Evolutionary conservation across 2,888 invertebrate species (phyloP), one percentile per base, ranked within the genome.

Genomic region (Colostygia pectinataria): DNA sequence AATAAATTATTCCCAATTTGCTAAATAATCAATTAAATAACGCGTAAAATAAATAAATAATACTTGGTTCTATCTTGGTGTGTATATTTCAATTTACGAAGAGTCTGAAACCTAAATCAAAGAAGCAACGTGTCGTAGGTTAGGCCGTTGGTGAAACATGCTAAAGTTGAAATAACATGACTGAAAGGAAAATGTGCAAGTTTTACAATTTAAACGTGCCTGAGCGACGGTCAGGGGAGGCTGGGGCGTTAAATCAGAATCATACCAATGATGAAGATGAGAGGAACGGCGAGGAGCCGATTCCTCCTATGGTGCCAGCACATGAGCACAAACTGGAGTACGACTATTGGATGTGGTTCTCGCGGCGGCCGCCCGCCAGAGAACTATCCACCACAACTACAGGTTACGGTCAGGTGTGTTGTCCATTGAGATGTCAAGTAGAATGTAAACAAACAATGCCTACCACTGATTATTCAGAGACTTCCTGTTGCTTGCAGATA

Each of bases 291-390:
- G 86, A 87, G 4, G 85, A 86, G 34, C 75, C 80, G 34, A 58
- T 72, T 52, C 76, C 85, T 45, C 87, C 84, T 20, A 74, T 74
- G 53, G 95, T 96, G 75, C 95, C 94, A 51, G 93, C 95, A 56
- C 94, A 95, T 62, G 97, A 98, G 86, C 98, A 99, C 83, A 95
- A 95, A 80, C 91, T 99, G 69, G 98, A 99, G 83, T 97, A 96
- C 89, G 94, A 95, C 61, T 99, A 98, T 83, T 97, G 97, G 87
- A 92, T 98, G 80, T 99, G 98, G 98, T 97, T 94, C 76, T 91
- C 92, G 31, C 83, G 92, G 62, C 91, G 92, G 68, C 92, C 91
- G 24, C 85, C 88, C 54, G 77, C 88, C 57, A 77, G 89, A 59
- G 87, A 89, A 43, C 77, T 85, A 28, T 82, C 86, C 50, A 66